Percentiles rank a stretch among this genome's conserved stretches.
These are phyloP conservation scores for Egretta garzetta DNA, from an alignment of 2,113 vertebrate genomes.

Conservation along the genomic window DNA sequence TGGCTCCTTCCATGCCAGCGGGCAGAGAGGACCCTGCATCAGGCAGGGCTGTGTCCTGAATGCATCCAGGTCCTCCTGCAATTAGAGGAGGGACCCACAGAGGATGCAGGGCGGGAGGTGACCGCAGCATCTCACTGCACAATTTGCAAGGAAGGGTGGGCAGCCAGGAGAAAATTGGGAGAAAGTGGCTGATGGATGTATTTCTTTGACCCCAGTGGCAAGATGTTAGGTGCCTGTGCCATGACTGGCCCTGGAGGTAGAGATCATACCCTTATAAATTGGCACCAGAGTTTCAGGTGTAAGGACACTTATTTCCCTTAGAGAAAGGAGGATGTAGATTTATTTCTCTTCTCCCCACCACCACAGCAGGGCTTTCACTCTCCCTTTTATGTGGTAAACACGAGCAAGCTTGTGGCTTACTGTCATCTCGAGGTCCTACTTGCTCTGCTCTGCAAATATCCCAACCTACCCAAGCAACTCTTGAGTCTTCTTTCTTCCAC, in stretches of 20 bases:
- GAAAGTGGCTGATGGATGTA: neutral
- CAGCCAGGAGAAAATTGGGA: neutral
- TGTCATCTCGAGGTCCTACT: neutral
- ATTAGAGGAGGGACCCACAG: neutral
- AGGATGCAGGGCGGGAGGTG: neutral
- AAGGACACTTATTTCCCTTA: neutral
- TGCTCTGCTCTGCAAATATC: neutral
- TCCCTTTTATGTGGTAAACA: neutral
- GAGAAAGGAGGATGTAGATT: neutral
- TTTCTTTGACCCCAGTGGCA: neutral
- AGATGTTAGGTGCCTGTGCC: neutral
- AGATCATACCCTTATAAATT: neutral
- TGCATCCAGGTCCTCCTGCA: neutral
- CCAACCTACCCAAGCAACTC: neutral
- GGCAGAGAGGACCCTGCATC: neutral
- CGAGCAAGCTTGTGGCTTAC: neutral
- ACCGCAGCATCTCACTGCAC: rapidly evolving
- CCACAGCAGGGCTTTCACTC: neutral
- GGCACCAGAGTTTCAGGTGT: rapidly evolving
- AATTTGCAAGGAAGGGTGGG: rapidly evolving
- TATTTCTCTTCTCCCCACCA: neutral
- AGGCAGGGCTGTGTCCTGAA: neutral
- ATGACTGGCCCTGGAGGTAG: neutral
- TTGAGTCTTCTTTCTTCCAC: neutral
- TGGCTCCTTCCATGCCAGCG: rapidly evolving